Base-by-base conservation (phyloP, 2,888 invertebrate genomes). In the Pedicia rivosa region DNA sequence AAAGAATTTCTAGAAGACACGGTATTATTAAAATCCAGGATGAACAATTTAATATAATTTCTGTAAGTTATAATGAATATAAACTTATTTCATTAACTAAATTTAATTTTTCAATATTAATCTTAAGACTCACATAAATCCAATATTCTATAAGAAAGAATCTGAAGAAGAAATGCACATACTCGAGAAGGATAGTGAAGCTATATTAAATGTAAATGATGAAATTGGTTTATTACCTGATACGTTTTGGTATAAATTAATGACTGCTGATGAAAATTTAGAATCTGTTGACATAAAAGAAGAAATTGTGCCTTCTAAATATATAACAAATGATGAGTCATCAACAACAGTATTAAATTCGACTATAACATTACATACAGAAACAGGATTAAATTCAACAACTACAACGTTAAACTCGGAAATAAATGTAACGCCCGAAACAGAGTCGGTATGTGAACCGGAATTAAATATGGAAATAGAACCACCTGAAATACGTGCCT, bases 161-260 rank as follows among this genome's bases (percentile, higher is more conserved):
- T 12, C 32, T 2, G 32, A 32, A 8, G 14, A 2, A 12, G 20
- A 8, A 7, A 5, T 32, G 13, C 17, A 32, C n/a, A 14, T 20
- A 9, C n/a, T 32, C 13, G 9, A 20, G 5, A 32, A 32, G 20
- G 20, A 22, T 32, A 9, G 12, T 8, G 13, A 13, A 7, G 20
- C 14, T 20, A 14, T 20, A 20, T 13, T 32, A 8, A 8, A 32
- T 7, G 32, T 20, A 13, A 32, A 8, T 10, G 32, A 32, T 13
- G 20, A 32, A 13, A 13, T 32, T 22, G 32, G 32, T 5, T 32
- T 32, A 20, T 13, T 32, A 3, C 32, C 32, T 1, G 32, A 32
- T 9, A 19, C 17, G 8, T 32, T 32, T 32, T 32, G 32, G 32
- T 32, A 20, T 32, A n/a, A n/a, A n/a, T n/a, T n/a, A n/a, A n/a